Percentiles rank a stretch among this genome's conserved stretches.
These are phyloP conservation scores for Myotis lucifugus DNA, from an alignment of 2,113 vertebrate genomes.

Conservation along the genomic window DNA sequence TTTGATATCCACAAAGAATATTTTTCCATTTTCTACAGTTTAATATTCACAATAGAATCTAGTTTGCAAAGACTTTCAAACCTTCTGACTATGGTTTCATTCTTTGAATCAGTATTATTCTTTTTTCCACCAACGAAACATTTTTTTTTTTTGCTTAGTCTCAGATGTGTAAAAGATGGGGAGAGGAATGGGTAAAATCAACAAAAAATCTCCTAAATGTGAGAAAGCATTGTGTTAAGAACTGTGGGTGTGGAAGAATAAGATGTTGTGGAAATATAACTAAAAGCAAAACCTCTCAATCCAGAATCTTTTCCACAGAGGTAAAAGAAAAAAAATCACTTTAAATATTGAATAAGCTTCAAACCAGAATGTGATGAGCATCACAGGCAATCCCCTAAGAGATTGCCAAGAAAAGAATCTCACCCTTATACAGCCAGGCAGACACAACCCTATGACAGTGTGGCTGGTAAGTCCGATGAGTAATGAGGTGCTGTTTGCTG, in stretches of 20 bases:
- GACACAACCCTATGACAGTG: not conserved
- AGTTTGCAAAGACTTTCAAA: not conserved
- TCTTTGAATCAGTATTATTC: not conserved
- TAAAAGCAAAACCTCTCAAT: not conserved
- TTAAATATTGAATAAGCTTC: not conserved
- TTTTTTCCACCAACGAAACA: not conserved
- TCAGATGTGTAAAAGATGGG: not conserved
- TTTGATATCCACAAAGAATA: not conserved
- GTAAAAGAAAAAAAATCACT: not conserved
- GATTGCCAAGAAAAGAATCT: not conserved
- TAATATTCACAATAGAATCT: not conserved
- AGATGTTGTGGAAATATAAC: not conserved
- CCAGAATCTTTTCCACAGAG: not conserved
- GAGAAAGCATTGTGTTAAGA: not conserved
- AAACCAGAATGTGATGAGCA: rapidly evolving
- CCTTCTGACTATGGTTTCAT: not conserved
- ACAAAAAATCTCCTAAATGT: not conserved
- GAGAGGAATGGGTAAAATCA: not conserved
- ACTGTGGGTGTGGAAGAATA: not conserved
- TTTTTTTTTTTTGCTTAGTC: not conserved
- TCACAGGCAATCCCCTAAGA: not conserved
- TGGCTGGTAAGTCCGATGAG: not conserved
- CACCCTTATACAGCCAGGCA: not conserved
- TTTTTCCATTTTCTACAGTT: not conserved
- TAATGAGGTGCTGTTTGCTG: not conserved